Evolutionary conservation across 2,113 vertebrate genomes (phyloP).

Genomic region (Chionomys nivalis): DNA sequence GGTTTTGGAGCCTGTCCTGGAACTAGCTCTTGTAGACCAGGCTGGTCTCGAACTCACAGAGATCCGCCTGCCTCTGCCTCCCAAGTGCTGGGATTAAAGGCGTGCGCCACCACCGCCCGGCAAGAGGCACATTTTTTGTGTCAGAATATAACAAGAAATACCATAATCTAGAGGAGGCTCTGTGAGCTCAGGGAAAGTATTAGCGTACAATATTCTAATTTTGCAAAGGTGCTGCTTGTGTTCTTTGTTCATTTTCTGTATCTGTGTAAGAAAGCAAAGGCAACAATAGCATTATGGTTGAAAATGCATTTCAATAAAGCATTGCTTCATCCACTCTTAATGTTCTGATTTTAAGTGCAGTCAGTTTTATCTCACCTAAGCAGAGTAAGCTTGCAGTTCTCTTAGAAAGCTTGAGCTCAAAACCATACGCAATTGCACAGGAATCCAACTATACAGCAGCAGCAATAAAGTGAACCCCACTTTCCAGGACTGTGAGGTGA

Average conservation of each 20-base stretch:
- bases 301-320: constrained; percentile 28
- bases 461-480: not conserved
- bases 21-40: too few relatives aligned
- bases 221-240: not conserved
- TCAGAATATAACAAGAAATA: constrained; percentile 39
- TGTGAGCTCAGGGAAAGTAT: not conserved
- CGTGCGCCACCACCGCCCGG: too few relatives aligned
- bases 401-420: not conserved
- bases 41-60: too few relatives aligned
- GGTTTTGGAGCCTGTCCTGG: too few relatives aligned
- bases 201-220: constrained; percentile 8
- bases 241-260: not conserved
- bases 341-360: not conserved
- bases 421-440: not conserved
- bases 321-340: not conserved
- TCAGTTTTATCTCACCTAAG: not conserved
- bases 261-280: constrained; percentile 8
- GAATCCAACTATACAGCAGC: not conserved
- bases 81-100: too few relatives aligned
- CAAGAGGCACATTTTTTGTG: not conserved
- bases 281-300: not conserved
- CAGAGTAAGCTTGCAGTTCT: not conserved
- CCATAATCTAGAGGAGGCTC: not conserved
- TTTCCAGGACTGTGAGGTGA: not conserved
- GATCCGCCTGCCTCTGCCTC: too few relatives aligned